Base-by-base conservation (phyloP, 1,140 invertebrate species). In the Tribolium castaneum region DNA sequence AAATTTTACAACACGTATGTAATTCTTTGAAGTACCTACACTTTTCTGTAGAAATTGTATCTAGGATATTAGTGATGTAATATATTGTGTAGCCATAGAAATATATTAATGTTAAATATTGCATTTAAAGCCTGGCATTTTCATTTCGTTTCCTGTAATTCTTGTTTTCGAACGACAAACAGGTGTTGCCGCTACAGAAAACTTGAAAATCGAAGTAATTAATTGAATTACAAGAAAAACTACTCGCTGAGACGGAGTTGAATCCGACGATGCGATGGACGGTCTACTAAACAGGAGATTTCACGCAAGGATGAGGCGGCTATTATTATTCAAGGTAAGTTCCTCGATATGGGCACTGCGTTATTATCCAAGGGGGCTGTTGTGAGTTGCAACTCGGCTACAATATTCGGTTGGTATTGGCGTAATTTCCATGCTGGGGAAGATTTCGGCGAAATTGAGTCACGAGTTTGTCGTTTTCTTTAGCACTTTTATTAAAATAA, bases 81-180 rank as follows among this genome's bases (percentile, higher is more conserved):
- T 62, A 59, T 59, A 75, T 51, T 71, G 45, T 52, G 30, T 54
- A 75, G 52, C 39, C 39, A 56, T 59, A 59, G 73, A 75, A 75
- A 75, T 75, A 75, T 75, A 75, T 75, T 75, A 75, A 75, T 75
- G 73, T 75, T 75, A 75, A 75, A 54, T 34, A 75, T 75, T 75
- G 73, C 73, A 75, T 75, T 54, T 66, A 66, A 12, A 35, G 2
- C 30, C 6, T 66, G 12, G 25, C 6, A 3, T 30, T 66, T 35
- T 66, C 30, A 35, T 45, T 45, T n/a, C 39, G 39, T 45, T 45
- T 45, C 25, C 25, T 30, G 25, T 30, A 30, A 30, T 2, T 30
- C 25, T 5, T 30, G 25, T 30, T 30, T 30, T 30, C 5, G 6
- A 30, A 30, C 25, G 25, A 6, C 25, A 30, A 30, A 30, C 25